phyloP scores from a whole-genome alignment of 1,140 invertebrate species.

The Trypoxylus dichotomus region DNA sequence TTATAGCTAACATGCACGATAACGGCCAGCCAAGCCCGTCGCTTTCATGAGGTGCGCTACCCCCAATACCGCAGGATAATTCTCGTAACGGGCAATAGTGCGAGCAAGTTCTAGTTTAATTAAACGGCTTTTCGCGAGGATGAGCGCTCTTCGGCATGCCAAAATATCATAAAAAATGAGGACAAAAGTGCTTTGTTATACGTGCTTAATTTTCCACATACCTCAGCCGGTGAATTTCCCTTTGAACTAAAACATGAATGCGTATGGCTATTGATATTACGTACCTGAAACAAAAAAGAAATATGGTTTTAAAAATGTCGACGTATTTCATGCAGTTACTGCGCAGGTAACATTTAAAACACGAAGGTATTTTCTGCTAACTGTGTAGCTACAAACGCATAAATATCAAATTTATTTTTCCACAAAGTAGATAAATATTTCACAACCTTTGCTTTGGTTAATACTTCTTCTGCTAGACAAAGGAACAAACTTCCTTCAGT shows the following conservation, averaged over 20 bases:
- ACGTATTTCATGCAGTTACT: too few relatives aligned
- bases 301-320: too few relatives aligned
- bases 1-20: background rate
- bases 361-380: too few relatives aligned
- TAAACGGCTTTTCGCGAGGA: conserved; percentile 8
- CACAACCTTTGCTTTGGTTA: too few relatives aligned
- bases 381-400: too few relatives aligned
- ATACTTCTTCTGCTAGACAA: too few relatives aligned
- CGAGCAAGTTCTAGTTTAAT: background rate
- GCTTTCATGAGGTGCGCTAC: background rate
- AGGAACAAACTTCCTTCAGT: too few relatives aligned
- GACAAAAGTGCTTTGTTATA: background rate
- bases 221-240: background rate
- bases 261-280: background rate
- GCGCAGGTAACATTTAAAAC: too few relatives aligned
- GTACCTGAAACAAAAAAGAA: background rate
- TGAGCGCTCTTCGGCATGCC: background rate
- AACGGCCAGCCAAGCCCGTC: background rate
- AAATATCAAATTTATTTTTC: too few relatives aligned
- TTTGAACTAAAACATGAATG: background rate
- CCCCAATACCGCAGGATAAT: background rate
- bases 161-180: background rate
- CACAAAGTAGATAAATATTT: too few relatives aligned
- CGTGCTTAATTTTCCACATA: background rate
- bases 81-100: background rate